Evolutionary conservation across 2,113 vertebrate genomes (phyloP).

Genomic region (Pseudorectes ferrugineus): DNA sequence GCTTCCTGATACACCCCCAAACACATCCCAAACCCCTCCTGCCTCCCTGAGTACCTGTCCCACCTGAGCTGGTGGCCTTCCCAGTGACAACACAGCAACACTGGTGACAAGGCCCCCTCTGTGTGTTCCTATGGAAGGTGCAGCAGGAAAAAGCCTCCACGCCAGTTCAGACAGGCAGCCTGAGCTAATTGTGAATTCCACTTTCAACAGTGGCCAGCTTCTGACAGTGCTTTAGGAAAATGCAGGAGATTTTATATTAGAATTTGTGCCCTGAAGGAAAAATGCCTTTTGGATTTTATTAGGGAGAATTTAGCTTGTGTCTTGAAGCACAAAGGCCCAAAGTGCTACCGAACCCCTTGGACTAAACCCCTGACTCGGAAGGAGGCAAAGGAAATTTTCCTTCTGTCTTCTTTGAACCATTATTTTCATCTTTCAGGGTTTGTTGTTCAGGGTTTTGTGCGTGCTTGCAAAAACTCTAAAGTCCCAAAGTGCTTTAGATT

Average conservation of each 20-base stretch:
- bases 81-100: not conserved
- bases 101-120: not conserved
- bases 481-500: not conserved
- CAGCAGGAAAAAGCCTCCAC: not conserved
- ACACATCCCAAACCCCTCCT: not conserved
- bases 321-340: not conserved
- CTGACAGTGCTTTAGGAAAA: not conserved
- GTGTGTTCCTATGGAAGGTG: fast-evolving
- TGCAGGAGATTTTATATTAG: not conserved
- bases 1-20: not conserved
- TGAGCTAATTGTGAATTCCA: not conserved
- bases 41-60: too few species aligned
- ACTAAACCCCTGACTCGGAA: not conserved
- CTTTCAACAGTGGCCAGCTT: not conserved
- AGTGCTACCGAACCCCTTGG: not conserved
- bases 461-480: not conserved
- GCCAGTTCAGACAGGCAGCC: not conserved
- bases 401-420: not conserved
- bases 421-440: not conserved
- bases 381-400: not conserved
- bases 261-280: constrained; percentile 10
- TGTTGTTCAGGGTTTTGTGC: not conserved
- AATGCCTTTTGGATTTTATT: not conserved
- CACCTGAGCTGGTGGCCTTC: not conserved
- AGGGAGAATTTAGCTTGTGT: not conserved